Evolutionary conservation across 2,888 invertebrate genomes (phyloP).

Genomic region (Cantharis lateralis): DNA sequence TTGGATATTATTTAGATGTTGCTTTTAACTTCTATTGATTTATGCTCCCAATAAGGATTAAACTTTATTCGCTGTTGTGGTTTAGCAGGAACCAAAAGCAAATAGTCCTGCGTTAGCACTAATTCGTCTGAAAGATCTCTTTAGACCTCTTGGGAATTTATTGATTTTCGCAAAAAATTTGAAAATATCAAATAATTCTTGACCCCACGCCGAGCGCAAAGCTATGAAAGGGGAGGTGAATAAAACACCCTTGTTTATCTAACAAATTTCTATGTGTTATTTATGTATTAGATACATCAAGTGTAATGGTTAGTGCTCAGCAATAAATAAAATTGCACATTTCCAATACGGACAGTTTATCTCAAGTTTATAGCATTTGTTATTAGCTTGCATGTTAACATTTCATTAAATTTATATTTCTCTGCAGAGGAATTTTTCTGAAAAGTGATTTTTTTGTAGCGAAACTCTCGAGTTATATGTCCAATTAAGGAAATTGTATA

Average conservation of each 20-base stretch:
- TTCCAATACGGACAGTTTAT: background rate
- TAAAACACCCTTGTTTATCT: background rate
- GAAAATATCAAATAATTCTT: background rate
- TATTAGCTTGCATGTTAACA: background rate
- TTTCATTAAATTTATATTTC: background rate
- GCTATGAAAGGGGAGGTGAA: background rate
- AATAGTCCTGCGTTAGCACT: background rate
- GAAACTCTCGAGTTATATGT: too few relatives aligned
- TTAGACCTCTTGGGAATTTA: background rate
- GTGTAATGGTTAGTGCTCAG: background rate
- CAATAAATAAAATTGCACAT: background rate
- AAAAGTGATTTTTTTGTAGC: too few relatives aligned
- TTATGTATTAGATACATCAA: background rate
- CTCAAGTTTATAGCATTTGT: background rate
- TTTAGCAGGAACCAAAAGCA: background rate
- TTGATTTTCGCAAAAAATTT: background rate
- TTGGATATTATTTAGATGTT: background rate
- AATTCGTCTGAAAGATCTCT: background rate
- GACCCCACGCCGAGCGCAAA: background rate
- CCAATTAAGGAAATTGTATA: too few relatives aligned
- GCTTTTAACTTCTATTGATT: background rate
- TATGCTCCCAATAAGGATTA: background rate
- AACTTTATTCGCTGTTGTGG: background rate
- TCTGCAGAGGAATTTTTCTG: background rate
- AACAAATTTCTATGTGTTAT: background rate